phyloP scores from a whole-genome alignment of 2,113 vertebrate genomes.

The Trichechus manatus region DNA sequence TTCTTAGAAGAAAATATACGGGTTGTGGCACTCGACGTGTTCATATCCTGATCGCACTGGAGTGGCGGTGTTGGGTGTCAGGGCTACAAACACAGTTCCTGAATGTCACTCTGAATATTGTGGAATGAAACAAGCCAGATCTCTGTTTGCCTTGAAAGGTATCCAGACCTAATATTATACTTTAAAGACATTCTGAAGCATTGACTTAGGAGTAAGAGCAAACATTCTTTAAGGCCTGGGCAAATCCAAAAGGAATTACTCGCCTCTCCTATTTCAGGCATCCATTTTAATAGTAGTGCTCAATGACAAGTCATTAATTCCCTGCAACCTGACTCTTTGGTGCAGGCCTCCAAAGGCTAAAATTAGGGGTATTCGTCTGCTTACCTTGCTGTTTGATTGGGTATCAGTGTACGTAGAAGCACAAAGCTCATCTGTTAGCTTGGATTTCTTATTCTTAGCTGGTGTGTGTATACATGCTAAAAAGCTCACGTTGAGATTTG shows the following conservation, averaged over 20 bases:
- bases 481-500: neutral
- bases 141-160: conserved; percentile 82
- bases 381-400: conserved; percentile 61
- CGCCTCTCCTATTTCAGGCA: conserved; percentile 80
- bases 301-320: conserved; percentile 68
- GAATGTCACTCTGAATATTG: conserved; percentile 71
- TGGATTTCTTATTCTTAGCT: conserved; percentile 40
- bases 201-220: conserved; percentile 72
- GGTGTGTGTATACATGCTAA: neutral
- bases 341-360: conserved; percentile 71
- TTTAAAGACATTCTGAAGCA: conserved; percentile 73
- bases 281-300: conserved; percentile 74
- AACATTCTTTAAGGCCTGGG: conserved; percentile 80
- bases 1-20: conserved; percentile 72
- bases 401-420: neutral
- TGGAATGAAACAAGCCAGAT: conserved; percentile 80
- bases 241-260: conserved; percentile 78
- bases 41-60: conserved; percentile 31
- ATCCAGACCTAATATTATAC: conserved; percentile 79
- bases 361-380: conserved; percentile 63
- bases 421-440: conserved; percentile 52
- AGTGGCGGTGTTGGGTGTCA: conserved; percentile 73
- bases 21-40: conserved; percentile 48
- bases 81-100: conserved; percentile 60
- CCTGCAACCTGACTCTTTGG: conserved; percentile 70